These are phyloP conservation scores for Calliopsis andreniformis DNA, from an alignment of 1,140 invertebrate genomes.

Conservation along the genomic window DNA sequence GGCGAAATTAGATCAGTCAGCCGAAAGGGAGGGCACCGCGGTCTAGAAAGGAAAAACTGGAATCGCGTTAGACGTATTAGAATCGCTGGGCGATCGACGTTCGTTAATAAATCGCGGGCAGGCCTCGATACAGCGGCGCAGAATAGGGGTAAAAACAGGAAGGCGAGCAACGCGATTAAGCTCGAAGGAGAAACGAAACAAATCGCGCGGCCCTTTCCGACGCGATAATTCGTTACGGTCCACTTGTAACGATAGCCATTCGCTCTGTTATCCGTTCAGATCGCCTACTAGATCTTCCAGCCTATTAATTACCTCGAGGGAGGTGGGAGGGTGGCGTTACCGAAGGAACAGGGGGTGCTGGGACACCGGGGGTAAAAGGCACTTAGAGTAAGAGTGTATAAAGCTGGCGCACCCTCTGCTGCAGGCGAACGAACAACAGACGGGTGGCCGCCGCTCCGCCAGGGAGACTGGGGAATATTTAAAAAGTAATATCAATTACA, in stretches of 20 bases:
- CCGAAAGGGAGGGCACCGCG: constrained; percentile 30
- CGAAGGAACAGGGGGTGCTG: constrained; percentile 40
- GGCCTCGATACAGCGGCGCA: too few species aligned
- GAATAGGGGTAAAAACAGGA: too few species aligned
- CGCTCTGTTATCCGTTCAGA: constrained; percentile 68
- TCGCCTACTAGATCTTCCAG: constrained; percentile 70
- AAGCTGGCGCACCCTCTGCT: constrained; percentile 72
- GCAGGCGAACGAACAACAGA: constrained; percentile 70
- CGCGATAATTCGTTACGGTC: constrained; percentile 72
- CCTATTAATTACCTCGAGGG: constrained; percentile 78
- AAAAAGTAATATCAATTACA: constrained; percentile 82
- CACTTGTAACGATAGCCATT: constrained; percentile 66
- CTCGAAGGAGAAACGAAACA: constrained; percentile 13
- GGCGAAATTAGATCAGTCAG: constrained; percentile 57
- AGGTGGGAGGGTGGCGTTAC: constrained; percentile 12
- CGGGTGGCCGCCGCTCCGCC: constrained; percentile 62
- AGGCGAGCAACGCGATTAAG: constrained; percentile 11
- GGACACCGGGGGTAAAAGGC: constrained; percentile 73
- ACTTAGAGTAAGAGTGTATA: constrained; percentile 75
- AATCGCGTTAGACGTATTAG: constrained; percentile 3
- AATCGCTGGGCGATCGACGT: constrained; percentile 36
- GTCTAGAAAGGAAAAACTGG: constrained; percentile 56
- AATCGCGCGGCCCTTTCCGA: constrained; percentile 38
- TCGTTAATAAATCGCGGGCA: constrained; percentile 2
- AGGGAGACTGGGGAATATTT: constrained; percentile 79